These are phyloP conservation scores for Gulo gulo DNA, from an alignment of 2,113 vertebrate species.

Conservation along the genomic window DNA sequence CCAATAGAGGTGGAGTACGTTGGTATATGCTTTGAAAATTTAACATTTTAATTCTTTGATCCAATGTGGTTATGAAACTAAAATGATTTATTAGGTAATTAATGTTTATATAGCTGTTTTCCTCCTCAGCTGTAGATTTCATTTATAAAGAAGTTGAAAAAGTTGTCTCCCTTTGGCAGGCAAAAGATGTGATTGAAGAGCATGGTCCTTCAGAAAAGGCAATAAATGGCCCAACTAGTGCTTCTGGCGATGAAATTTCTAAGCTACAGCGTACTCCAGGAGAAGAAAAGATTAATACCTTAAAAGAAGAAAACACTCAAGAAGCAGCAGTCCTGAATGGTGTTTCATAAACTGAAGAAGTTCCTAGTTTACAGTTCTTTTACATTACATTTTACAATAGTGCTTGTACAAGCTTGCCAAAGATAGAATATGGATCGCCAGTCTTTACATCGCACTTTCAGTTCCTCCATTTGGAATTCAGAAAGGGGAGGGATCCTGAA, in stretches of 20 bases:
- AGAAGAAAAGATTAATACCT: slow-evolving; percentile 86
- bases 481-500: slow-evolving; percentile 91
- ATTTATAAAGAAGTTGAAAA: slow-evolving; percentile 67
- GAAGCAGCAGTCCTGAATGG: slow-evolving; percentile 93
- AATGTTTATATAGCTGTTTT: slow-evolving; percentile 64
- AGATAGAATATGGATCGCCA: slow-evolving; percentile 97
- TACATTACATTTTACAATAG: slow-evolving; percentile 95
- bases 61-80: neutral
- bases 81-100: slow-evolving; percentile 36
- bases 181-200: slow-evolving; percentile 93
- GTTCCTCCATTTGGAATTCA: slow-evolving; percentile 93
- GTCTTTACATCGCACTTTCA: slow-evolving; percentile 94
- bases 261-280: slow-evolving; percentile 84
- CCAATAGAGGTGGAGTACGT: neutral
- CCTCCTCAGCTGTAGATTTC: slow-evolving; percentile 63
- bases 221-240: slow-evolving; percentile 89
- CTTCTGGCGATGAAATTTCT: slow-evolving; percentile 85
- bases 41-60: slow-evolving; percentile 33
- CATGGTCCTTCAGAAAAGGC: slow-evolving; percentile 87
- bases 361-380: slow-evolving; percentile 90
- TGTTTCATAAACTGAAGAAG: slow-evolving; percentile 92
- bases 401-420: slow-evolving; percentile 99
- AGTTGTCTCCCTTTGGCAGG: slow-evolving; percentile 76
- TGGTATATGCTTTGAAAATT: slow-evolving; percentile 33
- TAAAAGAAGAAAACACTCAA: slow-evolving; percentile 87